Evolutionary conservation across 2,888 invertebrate species (phyloP).

Genomic region (Empis livida): DNA sequence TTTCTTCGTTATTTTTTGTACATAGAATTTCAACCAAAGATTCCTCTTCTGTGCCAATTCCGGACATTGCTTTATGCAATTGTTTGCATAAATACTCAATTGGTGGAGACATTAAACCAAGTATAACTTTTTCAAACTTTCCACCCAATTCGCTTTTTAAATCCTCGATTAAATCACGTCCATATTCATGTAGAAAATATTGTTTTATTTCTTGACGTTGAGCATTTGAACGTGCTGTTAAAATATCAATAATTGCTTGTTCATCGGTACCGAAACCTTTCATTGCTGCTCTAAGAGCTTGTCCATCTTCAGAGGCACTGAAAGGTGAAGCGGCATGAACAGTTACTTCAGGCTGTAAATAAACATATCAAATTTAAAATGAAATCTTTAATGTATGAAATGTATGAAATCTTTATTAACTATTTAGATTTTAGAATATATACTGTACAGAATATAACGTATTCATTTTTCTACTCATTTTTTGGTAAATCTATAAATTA

Average conservation of each 20-base stretch:
- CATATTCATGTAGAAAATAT: conserved; percentile 46
- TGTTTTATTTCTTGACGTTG: conserved; percentile 59
- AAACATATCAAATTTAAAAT: neutral
- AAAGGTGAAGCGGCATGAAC: conserved; percentile 45
- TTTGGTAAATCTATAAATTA: no score
- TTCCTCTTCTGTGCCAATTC: conserved; percentile 59
- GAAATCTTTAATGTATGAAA: no score
- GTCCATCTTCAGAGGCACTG: conserved; percentile 51
- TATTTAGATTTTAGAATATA: no score
- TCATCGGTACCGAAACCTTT: conserved; percentile 68
- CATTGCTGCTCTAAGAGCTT: conserved; percentile 54
- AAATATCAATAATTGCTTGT: conserved; percentile 57
- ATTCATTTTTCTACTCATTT: no score
- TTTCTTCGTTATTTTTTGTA: conserved; percentile 52
- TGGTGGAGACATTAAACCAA: conserved; percentile 54
- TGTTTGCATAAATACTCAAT: conserved; percentile 58
- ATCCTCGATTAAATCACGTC: conserved; percentile 51
- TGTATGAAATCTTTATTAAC: no score
- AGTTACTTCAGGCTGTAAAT: conserved; percentile 38
- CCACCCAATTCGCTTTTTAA: conserved; percentile 54
- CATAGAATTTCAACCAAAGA: conserved; percentile 63
- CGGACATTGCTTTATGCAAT: conserved; percentile 58
- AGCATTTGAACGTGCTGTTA: conserved; percentile 51
- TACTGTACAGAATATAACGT: no score
- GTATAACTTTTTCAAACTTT: conserved; percentile 57